Conservation (phyloP, 2,797 vertebrate species). For the Sebastes trivittatus region DNA sequence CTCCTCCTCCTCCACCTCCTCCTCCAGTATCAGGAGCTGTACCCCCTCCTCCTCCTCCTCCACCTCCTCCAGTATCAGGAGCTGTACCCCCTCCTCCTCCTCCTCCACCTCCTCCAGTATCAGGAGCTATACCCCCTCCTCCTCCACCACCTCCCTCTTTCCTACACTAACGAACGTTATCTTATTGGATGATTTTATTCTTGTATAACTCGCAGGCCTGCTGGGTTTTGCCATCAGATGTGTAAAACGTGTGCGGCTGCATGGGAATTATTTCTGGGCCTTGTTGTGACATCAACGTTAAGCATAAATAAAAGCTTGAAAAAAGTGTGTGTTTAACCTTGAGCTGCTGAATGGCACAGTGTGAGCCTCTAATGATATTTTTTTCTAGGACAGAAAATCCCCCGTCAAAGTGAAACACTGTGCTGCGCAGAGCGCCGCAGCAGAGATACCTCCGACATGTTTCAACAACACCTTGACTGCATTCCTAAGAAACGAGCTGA, state of each 20-base stretch:
- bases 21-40: slow-evolving; percentile 6
- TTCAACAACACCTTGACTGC: slow-evolving; percentile 46
- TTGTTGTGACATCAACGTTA: background rate
- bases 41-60: slow-evolving; percentile 20
- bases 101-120: slow-evolving; percentile 7
- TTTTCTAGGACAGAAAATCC: slow-evolving; percentile 1
- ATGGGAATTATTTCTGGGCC: background rate
- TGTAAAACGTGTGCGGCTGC: background rate
- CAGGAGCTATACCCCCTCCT: slow-evolving; percentile 45
- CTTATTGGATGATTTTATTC: background rate
- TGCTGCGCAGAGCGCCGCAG: background rate
- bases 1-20: slow-evolving; percentile 27
- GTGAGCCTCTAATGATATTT: background rate
- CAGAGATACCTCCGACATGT: slow-evolving; percentile 44
- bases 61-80: slow-evolving; percentile 19
- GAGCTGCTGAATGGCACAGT: background rate
- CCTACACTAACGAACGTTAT: background rate
- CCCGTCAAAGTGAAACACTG: slow-evolving; percentile 9
- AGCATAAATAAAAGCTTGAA: slow-evolving; percentile 40
- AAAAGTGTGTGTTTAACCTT: background rate
- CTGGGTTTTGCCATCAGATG: background rate
- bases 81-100: slow-evolving; percentile 45
- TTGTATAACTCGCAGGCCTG: background rate
- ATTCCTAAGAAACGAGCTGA: slow-evolving; percentile 73
- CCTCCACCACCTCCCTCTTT: slow-evolving; percentile 27